Evolutionary conservation across 2,113 vertebrate genomes (phyloP), one percentile per base, ranked within the genome.

Genomic region (Tyrannus savana): DNA sequence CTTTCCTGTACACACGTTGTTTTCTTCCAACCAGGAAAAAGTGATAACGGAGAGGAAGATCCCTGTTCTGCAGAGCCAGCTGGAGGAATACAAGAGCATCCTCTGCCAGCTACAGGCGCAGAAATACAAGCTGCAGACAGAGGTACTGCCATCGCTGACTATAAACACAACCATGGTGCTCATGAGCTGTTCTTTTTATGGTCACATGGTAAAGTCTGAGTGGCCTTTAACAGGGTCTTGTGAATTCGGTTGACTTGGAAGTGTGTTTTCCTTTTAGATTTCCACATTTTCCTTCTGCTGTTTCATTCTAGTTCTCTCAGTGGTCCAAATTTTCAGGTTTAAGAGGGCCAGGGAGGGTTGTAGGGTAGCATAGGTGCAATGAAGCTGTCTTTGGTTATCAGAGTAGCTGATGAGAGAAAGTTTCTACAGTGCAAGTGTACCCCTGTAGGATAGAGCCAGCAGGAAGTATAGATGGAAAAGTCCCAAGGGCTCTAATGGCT

Each of bases 11-110:
- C 42, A 58, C 37, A 56, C 0, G 1, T 52, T 96, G 53, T 85
- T 97, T 95, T 96, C 49, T 94, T 86, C 56, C 97, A 89, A 93
- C 27, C 83, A 99, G 97, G 99, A 99, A 97, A 99, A 98, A 95
- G 93, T 99, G 89, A 84, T 99, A 90, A 98, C 98, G 0, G 99
- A 99, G 95, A 98, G 97, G 91, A 98, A 98, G 87, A 97, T 98
- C 17, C 98, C 99, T 0, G 97, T 92, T 50, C 97, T 99, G 71
- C 98, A 98, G 93, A 97, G 92, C 81, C 99, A 99, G 94, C 97
- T 99, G 96, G 99, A 99, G 76, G 99, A 99, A 84, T 98, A 98
- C 95, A 99, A 98, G 97, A 99, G 98, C 88, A 97, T 98, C 93
- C 97, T 99, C 96, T 99, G 98, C 71, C 98, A 99, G 97, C 98